phyloP scores from a whole-genome alignment of 2,888 invertebrate genomes.

The Metacarcinus magister region DNA sequence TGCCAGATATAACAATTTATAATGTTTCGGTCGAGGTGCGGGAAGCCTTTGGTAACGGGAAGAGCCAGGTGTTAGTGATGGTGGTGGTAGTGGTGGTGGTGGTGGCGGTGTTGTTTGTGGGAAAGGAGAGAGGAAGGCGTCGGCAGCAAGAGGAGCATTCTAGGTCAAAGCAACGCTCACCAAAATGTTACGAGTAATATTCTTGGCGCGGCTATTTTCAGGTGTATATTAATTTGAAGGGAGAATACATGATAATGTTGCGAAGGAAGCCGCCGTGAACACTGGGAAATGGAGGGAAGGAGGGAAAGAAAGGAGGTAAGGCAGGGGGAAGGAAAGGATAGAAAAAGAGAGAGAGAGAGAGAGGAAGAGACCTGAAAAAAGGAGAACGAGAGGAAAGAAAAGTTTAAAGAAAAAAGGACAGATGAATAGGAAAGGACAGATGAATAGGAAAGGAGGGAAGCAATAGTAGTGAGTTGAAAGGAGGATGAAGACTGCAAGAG shows the following conservation, averaged over 20 bases:
- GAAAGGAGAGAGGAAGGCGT: background rate
- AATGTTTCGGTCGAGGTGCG: background rate
- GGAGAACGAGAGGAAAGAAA: background rate
- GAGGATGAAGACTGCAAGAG: background rate
- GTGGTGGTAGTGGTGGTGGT: background rate
- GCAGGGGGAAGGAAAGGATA: background rate
- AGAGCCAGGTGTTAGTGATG: background rate
- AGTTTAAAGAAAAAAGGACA: background rate
- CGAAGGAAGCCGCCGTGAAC: background rate
- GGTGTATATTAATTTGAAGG: constrained; percentile 26
- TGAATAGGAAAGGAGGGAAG: background rate
- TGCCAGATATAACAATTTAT: background rate
- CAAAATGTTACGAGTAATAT: constrained; percentile 1
- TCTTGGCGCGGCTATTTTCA: constrained; percentile 12
- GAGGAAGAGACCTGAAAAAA: background rate
- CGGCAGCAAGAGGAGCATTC: background rate
- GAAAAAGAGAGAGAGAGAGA: background rate
- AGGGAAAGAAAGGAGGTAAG: background rate
- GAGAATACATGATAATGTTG: constrained; percentile 15
- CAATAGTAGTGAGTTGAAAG: background rate
- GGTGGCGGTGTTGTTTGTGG: background rate
- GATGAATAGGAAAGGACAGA: background rate
- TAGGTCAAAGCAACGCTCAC: background rate
- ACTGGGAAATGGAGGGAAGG: background rate
- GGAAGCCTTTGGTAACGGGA: background rate